Percentiles rank a stretch among this genome's conserved stretches.
Evolutionary conservation across 2,797 vertebrate species (phyloP).

Genomic region (Spinus pinus): DNA sequence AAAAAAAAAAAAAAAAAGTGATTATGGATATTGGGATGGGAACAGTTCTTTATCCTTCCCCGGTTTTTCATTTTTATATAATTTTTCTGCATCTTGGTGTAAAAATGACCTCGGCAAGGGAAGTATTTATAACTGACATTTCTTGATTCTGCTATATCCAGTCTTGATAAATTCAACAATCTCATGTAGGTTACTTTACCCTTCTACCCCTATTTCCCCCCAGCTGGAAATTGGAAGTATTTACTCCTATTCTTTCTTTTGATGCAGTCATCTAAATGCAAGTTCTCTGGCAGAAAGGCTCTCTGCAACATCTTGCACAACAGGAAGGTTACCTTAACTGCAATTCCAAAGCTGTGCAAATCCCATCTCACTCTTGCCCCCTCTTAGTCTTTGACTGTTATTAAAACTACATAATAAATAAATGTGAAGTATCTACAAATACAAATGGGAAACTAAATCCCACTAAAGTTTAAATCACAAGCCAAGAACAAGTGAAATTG

Average conservation of each 20-base stretch:
- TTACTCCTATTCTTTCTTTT: neutral
- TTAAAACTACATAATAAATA: neutral
- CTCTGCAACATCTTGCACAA: neutral
- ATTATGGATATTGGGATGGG: neutral
- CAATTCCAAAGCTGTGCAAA: neutral
- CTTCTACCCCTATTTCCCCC: neutral
- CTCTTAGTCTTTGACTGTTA: neutral
- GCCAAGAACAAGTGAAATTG: neutral
- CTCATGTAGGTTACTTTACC: neutral
- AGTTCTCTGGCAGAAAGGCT: neutral
- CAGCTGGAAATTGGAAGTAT: neutral
- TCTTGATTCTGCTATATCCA: neutral
- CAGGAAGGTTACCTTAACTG: fast-evolving
- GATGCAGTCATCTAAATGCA: neutral
- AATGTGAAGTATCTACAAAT: neutral
- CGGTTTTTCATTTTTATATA: neutral
- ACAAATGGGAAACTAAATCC: neutral
- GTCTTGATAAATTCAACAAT: neutral
- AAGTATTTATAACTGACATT: neutral
- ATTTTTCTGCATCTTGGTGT: neutral
- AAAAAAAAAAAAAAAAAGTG: neutral
- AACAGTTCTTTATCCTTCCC: neutral
- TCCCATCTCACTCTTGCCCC: neutral
- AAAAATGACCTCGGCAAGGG: neutral
- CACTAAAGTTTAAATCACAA: neutral